Percentiles rank a stretch among this genome's conserved stretches.
phyloP scores from a whole-genome alignment of 1,140 invertebrate species.

The Leptinotarsa texana region DNA sequence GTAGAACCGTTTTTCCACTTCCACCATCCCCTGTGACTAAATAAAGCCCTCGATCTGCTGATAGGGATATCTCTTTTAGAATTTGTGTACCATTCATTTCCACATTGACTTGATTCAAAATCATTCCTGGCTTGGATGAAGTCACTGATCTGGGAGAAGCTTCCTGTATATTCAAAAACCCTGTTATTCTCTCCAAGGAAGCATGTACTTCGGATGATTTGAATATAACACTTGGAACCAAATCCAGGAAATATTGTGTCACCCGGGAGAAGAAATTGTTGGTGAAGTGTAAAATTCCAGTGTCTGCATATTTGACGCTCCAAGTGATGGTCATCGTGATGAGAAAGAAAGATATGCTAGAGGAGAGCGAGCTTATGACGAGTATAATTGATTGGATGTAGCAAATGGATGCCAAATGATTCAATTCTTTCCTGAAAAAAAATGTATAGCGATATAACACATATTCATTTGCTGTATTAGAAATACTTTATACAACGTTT shows the following conservation, averaged over 20 bases:
- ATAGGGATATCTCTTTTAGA: conserved; percentile 53
- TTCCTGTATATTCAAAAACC: conserved; percentile 38
- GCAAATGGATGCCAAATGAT: conserved; percentile 41
- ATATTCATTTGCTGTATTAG: too few species aligned
- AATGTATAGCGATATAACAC: neutral
- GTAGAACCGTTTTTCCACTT: neutral
- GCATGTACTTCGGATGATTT: conserved; percentile 58
- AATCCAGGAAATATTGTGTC: conserved; percentile 74
- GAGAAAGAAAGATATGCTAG: conserved; percentile 59
- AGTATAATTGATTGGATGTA: conserved; percentile 45
- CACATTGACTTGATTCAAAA: conserved; percentile 35
- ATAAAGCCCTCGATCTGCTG: neutral
- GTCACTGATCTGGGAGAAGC: conserved; percentile 10
- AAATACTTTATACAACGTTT: too few species aligned
- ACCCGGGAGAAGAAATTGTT: conserved; percentile 75
- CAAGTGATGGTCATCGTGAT: conserved; percentile 75
- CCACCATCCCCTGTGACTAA: neutral
- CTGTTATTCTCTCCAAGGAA: conserved; percentile 37
- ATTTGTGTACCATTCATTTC: conserved; percentile 53
- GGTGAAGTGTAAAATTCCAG: conserved; percentile 76
- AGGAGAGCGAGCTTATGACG: conserved; percentile 62
- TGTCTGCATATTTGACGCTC: conserved; percentile 66
- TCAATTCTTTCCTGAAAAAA: conserved; percentile 34
- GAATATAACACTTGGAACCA: conserved; percentile 70
- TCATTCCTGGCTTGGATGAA: conserved; percentile 34